Percentiles rank a stretch among this genome's conserved stretches.
Evolutionary conservation across 1,140 invertebrate species (phyloP).

Genomic region (Bombus pascuorum): DNA sequence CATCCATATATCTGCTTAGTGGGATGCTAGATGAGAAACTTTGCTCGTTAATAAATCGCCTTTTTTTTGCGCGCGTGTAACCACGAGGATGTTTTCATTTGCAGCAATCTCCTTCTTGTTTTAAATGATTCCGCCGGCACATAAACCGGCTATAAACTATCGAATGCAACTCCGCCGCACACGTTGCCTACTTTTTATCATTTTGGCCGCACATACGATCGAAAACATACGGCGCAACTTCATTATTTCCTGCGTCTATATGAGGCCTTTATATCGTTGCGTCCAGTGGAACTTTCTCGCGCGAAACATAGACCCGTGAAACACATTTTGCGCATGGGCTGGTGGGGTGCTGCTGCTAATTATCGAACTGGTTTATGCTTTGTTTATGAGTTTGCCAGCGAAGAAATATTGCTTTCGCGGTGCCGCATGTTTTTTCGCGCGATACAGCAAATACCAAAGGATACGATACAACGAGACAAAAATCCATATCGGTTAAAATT

Average conservation of each 20-base stretch:
- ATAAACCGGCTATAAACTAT: conserved; percentile 7
- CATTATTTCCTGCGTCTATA: conserved; percentile 19
- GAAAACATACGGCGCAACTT: conserved; percentile 36
- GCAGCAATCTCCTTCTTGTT: background rate
- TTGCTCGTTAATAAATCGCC: conserved; percentile 16
- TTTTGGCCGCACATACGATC: conserved; percentile 7
- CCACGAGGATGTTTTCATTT: background rate
- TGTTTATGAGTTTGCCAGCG: background rate
- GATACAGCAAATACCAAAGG: too few relatives aligned
- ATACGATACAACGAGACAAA: background rate
- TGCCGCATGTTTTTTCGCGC: background rate
- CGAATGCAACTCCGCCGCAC: background rate
- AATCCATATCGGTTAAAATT: background rate
- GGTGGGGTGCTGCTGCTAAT: background rate
- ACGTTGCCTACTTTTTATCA: conserved; percentile 15
- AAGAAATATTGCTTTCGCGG: background rate
- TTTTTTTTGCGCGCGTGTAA: background rate
- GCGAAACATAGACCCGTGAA: background rate
- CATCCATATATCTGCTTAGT: conserved; percentile 21
- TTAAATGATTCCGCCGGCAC: conserved; percentile 4
- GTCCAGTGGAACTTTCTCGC: background rate
- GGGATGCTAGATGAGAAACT: conserved; percentile 7
- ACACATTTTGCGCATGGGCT: background rate
- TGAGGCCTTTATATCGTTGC: background rate
- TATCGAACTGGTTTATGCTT: background rate